Percentiles rank a stretch among this genome's conserved stretches.
These are phyloP conservation scores for Lottia gigantea DNA, from an alignment of 2,888 invertebrate genomes.

Conservation along the genomic window DNA sequence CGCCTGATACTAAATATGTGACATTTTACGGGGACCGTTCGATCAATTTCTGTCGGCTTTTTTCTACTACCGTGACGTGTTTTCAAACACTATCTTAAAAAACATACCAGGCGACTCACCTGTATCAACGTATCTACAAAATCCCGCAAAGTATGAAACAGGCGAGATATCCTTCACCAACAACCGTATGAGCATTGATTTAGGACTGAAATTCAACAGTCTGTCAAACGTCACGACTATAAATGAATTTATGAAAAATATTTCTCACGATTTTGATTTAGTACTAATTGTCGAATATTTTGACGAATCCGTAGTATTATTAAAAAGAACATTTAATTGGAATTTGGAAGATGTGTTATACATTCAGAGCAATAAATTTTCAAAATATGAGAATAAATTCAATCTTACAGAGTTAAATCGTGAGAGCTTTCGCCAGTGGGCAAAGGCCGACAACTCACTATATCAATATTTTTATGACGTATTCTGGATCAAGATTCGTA, in stretches of 20 bases:
- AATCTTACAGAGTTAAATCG: conserved; percentile 9
- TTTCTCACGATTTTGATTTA: conserved; percentile 44
- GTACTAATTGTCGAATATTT: conserved; percentile 49
- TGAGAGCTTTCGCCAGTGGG: neutral
- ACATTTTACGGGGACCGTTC: conserved; percentile 47
- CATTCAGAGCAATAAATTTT: conserved; percentile 17
- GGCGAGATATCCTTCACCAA: conserved; percentile 33
- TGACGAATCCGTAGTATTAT: conserved; percentile 47
- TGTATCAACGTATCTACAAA: conserved; percentile 30
- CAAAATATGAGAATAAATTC: conserved; percentile 9
- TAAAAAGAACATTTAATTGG: conserved; percentile 46
- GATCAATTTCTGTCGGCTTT: conserved; percentile 39
- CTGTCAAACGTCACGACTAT: conserved; percentile 23
- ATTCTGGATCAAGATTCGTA: conserved; percentile 17
- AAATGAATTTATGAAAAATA: conserved; percentile 34
- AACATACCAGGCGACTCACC: conserved; percentile 27
- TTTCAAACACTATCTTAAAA: too few species aligned
- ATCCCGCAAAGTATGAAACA: conserved; percentile 40
- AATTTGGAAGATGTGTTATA: conserved; percentile 42
- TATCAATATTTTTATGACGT: conserved; percentile 17
- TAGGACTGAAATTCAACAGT: conserved; percentile 12
- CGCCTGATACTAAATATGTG: conserved; percentile 38
- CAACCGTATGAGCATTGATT: conserved; percentile 40
- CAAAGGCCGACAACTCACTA: conserved; percentile 13
- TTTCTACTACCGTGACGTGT: conserved; percentile 33